These are phyloP conservation scores for Agrochola macilenta DNA, from an alignment of 2,888 invertebrate species.

Conservation along the genomic window DNA sequence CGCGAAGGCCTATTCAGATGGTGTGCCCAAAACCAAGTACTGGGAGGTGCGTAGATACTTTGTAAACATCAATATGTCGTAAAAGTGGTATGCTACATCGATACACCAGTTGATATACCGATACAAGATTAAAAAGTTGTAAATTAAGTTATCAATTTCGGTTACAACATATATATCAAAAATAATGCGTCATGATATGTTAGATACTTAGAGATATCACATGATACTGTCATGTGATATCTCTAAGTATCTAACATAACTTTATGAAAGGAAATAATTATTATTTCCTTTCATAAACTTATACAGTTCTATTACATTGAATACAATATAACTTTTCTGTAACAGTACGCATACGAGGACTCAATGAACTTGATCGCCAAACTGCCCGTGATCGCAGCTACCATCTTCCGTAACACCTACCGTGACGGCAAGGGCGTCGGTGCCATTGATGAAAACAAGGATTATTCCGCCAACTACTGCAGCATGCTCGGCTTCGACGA, in stretches of 20 bases:
- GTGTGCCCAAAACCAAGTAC: slow-evolving; percentile 96
- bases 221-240: no score
- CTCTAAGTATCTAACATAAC: no score
- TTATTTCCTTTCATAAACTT: no score
- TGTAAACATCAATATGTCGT: background rate
- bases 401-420: slow-evolving; percentile 97
- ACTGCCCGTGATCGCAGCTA: slow-evolving; percentile 97
- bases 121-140: slow-evolving; percentile 33
- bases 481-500: slow-evolving; percentile 97
- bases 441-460: slow-evolving; percentile 96
- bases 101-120: slow-evolving; percentile 11
- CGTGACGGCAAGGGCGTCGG: slow-evolving; percentile 96
- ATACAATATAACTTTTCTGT: slow-evolving; percentile 32
- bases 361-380: slow-evolving; percentile 98
- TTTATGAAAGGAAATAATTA: background rate
- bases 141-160: slow-evolving; percentile 36
- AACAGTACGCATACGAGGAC: slow-evolving; percentile 95
- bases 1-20: slow-evolving; percentile 96
- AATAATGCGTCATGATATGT: slow-evolving; percentile 2
- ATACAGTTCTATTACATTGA: background rate
- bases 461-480: slow-evolving; percentile 98
- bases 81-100: background rate
- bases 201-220: slow-evolving; percentile 10
- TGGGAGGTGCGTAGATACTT: slow-evolving; percentile 93
- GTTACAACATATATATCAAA: slow-evolving; percentile 16